These are phyloP conservation scores for Sepiola atlantica DNA, from an alignment of 2,888 invertebrate genomes.

Conservation along the genomic window DNA sequence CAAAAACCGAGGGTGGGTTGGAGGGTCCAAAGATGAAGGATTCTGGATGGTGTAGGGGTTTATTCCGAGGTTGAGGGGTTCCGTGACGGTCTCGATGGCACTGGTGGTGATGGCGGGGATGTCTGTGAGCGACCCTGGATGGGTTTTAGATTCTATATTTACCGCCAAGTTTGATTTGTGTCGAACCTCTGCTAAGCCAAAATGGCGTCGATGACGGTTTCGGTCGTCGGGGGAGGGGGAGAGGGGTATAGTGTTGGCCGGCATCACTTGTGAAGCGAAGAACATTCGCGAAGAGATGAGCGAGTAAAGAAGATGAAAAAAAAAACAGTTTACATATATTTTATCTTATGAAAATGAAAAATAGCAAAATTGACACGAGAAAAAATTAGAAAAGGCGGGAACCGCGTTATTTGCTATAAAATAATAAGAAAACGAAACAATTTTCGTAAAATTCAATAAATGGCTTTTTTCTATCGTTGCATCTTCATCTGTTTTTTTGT, in stretches of 20 bases:
- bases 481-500: not conserved
- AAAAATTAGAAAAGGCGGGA: not conserved
- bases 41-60: no score
- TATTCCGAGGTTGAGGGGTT: no score
- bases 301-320: not conserved
- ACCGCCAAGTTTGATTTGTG: not conserved
- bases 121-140: no score
- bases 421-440: not conserved
- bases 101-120: no score
- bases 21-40: no score
- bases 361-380: not conserved
- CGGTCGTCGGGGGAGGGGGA: not conserved
- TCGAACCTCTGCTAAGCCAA: not conserved
- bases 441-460: not conserved
- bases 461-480: not conserved
- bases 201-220: not conserved
- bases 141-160: not conserved
- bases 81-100: no score
- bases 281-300: not conserved
- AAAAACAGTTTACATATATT: not conserved
- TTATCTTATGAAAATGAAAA: not conserved
- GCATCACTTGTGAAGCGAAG: not conserved
- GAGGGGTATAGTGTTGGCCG: no score
- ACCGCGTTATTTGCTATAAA: not conserved
- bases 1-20: no score